Percentiles rank a stretch among this genome's conserved stretches.
phyloP scores from a whole-genome alignment of 2,888 invertebrate species.

The Agrochola litura region DNA sequence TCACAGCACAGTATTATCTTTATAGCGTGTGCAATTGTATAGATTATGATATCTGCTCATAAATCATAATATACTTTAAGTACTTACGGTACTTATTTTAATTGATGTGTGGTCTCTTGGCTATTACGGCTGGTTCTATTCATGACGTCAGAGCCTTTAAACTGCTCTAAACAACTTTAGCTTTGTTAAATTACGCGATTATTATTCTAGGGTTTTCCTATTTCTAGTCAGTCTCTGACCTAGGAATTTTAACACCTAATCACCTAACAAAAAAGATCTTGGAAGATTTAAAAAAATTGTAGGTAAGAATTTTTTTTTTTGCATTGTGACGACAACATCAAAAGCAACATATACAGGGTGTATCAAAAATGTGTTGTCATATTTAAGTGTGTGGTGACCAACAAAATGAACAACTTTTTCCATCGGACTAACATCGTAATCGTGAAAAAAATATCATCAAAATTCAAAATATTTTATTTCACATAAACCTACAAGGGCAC shows the following conservation, averaged over 20 bases:
- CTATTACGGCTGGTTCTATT: conserved; percentile 22
- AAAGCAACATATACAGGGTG: background rate
- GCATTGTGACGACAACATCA: background rate
- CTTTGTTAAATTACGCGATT: background rate
- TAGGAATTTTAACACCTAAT: background rate
- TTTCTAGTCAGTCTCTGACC: background rate
- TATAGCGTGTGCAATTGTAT: conserved; percentile 26
- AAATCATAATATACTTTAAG: conserved; percentile 20
- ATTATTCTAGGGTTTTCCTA: background rate
- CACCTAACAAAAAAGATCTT: background rate
- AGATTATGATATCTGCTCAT: conserved; percentile 24
- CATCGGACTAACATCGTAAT: too few relatives aligned
- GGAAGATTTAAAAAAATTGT: background rate
- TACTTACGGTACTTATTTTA: conserved; percentile 30
- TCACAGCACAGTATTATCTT: conserved; percentile 44
- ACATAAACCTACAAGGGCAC: too few relatives aligned
- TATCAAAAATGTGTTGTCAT: too few relatives aligned
- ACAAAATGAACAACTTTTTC: too few relatives aligned
- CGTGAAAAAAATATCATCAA: too few relatives aligned
- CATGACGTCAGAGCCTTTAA: conserved; percentile 6
- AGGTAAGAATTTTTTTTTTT: background rate
- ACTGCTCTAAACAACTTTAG: background rate
- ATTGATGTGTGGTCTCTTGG: conserved; percentile 43
- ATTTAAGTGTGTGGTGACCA: too few relatives aligned
- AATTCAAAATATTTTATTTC: too few relatives aligned